Percentiles rank a stretch among this genome's conserved stretches.
These are phyloP conservation scores for Troilus luridus DNA, from an alignment of 2,888 invertebrate species.

Conservation along the genomic window DNA sequence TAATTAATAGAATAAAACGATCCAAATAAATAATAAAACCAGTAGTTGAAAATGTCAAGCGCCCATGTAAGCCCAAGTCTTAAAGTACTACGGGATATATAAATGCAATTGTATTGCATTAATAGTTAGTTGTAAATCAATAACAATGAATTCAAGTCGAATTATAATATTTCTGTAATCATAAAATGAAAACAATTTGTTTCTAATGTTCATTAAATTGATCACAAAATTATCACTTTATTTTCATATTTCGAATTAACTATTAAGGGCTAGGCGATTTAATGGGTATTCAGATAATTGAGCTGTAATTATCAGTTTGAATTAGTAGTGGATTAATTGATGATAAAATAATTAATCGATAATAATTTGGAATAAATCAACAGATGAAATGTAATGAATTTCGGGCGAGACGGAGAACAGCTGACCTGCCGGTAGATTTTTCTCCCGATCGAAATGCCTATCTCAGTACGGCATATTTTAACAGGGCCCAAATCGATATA, in stretches of 20 bases:
- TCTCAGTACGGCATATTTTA: neutral
- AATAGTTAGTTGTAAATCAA: neutral
- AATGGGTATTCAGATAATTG: neutral
- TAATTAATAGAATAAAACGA: neutral
- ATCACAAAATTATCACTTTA: neutral
- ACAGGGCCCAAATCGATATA: neutral
- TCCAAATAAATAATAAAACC: neutral
- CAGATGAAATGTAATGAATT: slow-evolving; percentile 51
- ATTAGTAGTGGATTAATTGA: neutral
- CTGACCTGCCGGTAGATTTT: slow-evolving; percentile 62
- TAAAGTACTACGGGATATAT: neutral
- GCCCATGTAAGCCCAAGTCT: neutral
- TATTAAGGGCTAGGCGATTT: neutral
- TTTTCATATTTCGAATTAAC: neutral
- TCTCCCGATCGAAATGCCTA: neutral
- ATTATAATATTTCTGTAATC: neutral
- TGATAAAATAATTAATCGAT: neutral
- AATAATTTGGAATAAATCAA: slow-evolving; percentile 6
- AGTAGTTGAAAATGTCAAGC: neutral
- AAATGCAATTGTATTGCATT: neutral
- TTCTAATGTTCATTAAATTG: neutral
- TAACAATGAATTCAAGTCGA: neutral
- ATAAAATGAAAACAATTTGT: neutral
- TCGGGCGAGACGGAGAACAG: slow-evolving; percentile 61
- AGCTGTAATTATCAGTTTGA: neutral